Base-by-base conservation (phyloP, 2,113 vertebrate genomes). In the Tetraodon nigroviridis region DNA sequence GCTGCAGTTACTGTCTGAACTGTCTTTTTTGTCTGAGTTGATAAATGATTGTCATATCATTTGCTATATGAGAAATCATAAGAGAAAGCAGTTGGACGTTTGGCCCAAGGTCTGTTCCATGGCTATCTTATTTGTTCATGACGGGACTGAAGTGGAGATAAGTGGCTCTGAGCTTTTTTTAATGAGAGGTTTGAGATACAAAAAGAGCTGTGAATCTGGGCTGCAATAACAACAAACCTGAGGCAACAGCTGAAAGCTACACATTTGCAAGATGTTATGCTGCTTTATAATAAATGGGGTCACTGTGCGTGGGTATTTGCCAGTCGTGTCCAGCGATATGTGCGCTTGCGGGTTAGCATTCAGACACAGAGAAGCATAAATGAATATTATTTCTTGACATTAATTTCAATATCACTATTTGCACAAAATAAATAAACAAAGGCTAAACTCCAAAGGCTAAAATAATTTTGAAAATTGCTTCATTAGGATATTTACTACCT, bases 101-200 rank as follows among this genome's bases (percentile, higher is more conserved):
- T 68, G 50, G 78, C 84, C 77, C 49, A 51, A 19, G 78, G 71
- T 65, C 71, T 81, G 46, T 68, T 62, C 16, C 18, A 21, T 64
- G 48, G 55, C 71, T 61, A 61, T 75, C 69, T 78, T 67, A 57
- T 82, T 81, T 32, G 55, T 51, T 57, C 54, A 65, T 50, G n/a
- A 58, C 61, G 77, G 22, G 44, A 76, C 58, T 69, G 69, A 76
- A 78, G 66, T 52, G 19, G 12, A 54, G 49, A 69, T 79, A 77
- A 71, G 32, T 46, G 54, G 47, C 60, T 48, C 40, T 66, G 65
- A 64, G 64, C 61, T 78, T 84, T 75, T 37, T 82, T 81, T 86
- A 84, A 88, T 86, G 80, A 84, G 79, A 79, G 69, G 55, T 80
- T 65, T 58, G 64, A 66, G 64, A 80, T 75, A 79, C 61, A 73